Evolutionary conservation across 2,113 vertebrate genomes (phyloP).

Genomic region (Bettongia penicillata): DNA sequence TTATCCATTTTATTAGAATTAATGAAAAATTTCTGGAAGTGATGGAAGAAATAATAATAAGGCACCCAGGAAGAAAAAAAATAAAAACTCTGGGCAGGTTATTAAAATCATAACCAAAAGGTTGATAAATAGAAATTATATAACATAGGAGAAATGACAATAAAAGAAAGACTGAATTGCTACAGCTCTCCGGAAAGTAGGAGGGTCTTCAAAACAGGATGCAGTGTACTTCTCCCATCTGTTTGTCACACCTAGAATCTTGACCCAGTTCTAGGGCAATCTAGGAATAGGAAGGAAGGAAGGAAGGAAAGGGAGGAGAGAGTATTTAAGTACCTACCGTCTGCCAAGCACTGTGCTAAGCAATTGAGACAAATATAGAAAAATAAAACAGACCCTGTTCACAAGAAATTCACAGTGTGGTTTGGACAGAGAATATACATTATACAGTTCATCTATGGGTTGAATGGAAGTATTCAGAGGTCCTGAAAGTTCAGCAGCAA

Average conservation of each 20-base stretch:
- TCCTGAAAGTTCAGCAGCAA: background rate
- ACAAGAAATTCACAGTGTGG: background rate
- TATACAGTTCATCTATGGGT: background rate
- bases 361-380: background rate
- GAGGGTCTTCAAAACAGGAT: background rate
- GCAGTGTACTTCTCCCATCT: background rate
- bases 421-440: background rate
- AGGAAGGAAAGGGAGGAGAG: background rate
- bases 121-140: background rate
- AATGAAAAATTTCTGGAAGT: background rate
- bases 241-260: background rate
- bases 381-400: background rate
- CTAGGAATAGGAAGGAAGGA: background rate
- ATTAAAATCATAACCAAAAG: background rate
- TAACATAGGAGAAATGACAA: background rate
- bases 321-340: background rate
- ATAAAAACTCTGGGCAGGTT: background rate
- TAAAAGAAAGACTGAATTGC: background rate
- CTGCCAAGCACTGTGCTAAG: background rate
- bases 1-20: background rate
- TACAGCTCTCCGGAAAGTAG: background rate
- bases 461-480: background rate
- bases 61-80: background rate
- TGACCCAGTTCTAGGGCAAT: background rate
- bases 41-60: background rate